Percentiles rank a stretch among this genome's conserved stretches.
Conservation (phyloP, 1,140 invertebrate species). For the Drosophila subpulchrella region DNA sequence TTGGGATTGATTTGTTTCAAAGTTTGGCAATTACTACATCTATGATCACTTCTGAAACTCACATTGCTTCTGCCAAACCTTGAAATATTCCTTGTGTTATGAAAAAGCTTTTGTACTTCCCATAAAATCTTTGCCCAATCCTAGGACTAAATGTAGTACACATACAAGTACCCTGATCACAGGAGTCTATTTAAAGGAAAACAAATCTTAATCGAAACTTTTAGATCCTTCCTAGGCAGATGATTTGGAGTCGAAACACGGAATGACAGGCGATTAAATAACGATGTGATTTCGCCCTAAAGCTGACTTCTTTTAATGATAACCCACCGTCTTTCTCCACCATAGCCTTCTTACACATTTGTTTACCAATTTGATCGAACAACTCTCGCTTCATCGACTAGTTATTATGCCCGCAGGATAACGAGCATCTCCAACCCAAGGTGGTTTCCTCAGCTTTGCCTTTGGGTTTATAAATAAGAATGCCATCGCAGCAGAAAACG, state of each 20-base stretch:
- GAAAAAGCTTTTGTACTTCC: background rate
- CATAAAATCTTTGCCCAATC: no score
- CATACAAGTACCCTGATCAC: no score
- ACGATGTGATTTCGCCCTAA: background rate
- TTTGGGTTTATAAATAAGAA: conserved; percentile 55
- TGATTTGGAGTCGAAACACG: background rate
- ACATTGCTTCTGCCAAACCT: no score
- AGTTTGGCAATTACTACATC: no score
- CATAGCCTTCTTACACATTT: conserved; percentile 28
- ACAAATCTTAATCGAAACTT: no score
- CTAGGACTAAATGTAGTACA: no score
- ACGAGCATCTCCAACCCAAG: conserved; percentile 42
- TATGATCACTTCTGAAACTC: no score
- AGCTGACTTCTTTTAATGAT: background rate
- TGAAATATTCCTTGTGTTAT: background rate
- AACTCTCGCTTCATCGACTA: conserved; percentile 45
- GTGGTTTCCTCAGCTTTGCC: conserved; percentile 34
- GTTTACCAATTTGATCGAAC: conserved; percentile 51
- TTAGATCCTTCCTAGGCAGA: no score
- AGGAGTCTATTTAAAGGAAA: background rate
- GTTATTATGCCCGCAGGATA: conserved; percentile 62
- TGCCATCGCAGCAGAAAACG: conserved; percentile 59
- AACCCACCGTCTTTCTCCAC: background rate
- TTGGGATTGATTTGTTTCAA: no score
- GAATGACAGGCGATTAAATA: background rate